Evolutionary conservation across 30 jellyfish, hydroid and myxozoan genomes (phyloP), one percentile per base, ranked within the genome.

Genomic region (Aurelia sp.): DNA sequence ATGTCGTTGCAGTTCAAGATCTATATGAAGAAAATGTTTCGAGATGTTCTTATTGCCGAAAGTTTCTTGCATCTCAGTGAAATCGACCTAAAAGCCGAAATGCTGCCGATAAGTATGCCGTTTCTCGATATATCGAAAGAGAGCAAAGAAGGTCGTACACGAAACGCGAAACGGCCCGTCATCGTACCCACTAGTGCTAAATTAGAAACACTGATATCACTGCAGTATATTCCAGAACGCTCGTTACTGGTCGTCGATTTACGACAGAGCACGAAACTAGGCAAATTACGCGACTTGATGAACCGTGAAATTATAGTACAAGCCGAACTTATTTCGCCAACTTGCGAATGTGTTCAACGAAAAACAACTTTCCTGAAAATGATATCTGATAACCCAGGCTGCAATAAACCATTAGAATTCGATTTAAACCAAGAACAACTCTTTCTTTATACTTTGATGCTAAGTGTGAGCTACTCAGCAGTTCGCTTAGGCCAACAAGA

Each of bases 291-390:
- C 58, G 92, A 92, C 86, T 79, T 87, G 40, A 79, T 84, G 89
- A 86, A 86, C 65, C 89, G 98, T 10, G 98, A 92, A 66, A 92
- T 92, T 3, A 92, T 92, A 30, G 86, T 92, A 4, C 98, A 92
- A 64, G 98, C 98, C 67, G 98, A 92, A 63, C 88, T 92, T 61
- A 89, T 92, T 19, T 92, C 98, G 51, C 90, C 96, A 4, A 82
- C 98, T 13, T 92, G 98, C 68, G 97, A 92, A 71, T 92, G 98
- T 90, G 96, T 92, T 12, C 98, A 92, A 65, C 84, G 98, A 55
- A 92, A 92, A 59, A 92, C 98, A 67, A 92, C 98, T 35, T 92
- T 92, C 65, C 61, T 92, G 63, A 82, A 83, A 18, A 92, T 92
- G 91, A 73, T 94, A 2, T 86, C 89, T 31, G 97, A 92, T 53